Base-by-base conservation (phyloP, 2,797 vertebrate genomes). In the Propithecus deckenii region DNA sequence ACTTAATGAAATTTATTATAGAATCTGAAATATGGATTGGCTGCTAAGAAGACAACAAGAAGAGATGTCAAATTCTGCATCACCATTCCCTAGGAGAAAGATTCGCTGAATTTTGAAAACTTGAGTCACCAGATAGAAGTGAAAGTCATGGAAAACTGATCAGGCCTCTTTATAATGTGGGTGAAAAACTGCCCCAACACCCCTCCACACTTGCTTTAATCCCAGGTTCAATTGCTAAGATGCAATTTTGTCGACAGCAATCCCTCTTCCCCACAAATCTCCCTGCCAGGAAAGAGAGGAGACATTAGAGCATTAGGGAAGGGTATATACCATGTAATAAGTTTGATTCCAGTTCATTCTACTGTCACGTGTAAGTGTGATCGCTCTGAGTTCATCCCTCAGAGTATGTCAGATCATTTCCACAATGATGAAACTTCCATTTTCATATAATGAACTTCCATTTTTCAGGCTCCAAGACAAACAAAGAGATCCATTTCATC, bases 271-370 rank as follows among this genome's bases (percentile, higher is more conserved):
- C 74, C 63, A 57, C 30, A 46, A 63, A 71, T 38, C 15, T 52
- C 57, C 28, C 50, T 43, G 38, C n/a, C 41, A 80, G 71, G 4
- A 71, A 71, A 67, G 32, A 52, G 7, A 25, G 23, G 35, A 81
- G 38, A 55, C 41, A 50, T 7, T 1, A 32, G 18, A 84, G 32
- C 12, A 76, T 2, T 46, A 7, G 3, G 52, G 79, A 48, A 80
- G 14, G 22, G 30, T 35, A 57, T 0, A 5, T 1, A 30, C 1
- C 28, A 10, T 0, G 0, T 11, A 9, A 3, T 7, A 48, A 32
- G 57, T 32, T 1, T 52, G 25, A 78, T 22, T 30, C 41, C 50
- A 57, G 23, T 0, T 43, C 20, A 83, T 13, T 25, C 46, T 2
- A 38, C n/a, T 23, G 22, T 43, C 5, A 12, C 2, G 0, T 10